Evolutionary conservation across 92 coral and sea anemone genomes (phyloP).

Genomic region (Umimayanthus chanpuru): DNA sequence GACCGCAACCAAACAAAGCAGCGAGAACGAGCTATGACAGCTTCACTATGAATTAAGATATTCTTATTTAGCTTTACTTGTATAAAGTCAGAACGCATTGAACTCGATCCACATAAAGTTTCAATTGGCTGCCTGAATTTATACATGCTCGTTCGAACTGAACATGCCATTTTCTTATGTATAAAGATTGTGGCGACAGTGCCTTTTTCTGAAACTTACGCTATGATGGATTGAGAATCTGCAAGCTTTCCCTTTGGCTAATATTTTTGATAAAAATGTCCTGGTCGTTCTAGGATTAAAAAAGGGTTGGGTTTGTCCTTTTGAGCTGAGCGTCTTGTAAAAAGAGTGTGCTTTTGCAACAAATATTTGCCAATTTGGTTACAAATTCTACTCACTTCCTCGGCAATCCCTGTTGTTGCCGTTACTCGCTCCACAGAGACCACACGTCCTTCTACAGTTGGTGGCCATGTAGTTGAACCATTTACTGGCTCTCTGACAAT

Average conservation of each 20-base stretch:
- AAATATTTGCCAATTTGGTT: background rate
- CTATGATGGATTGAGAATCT: no score
- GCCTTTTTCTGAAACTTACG: no score
- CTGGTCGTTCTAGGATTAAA: no score
- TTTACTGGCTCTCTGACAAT: background rate
- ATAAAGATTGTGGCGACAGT: no score
- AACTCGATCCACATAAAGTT: background rate
- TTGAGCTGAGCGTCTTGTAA: no score
- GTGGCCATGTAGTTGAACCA: background rate
- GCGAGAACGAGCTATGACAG: background rate
- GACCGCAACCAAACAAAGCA: background rate
- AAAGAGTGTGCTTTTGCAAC: no score
- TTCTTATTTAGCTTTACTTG: background rate
- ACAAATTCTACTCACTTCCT: background rate
- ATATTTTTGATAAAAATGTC: no score
- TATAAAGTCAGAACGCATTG: background rate
- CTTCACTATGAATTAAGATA: background rate
- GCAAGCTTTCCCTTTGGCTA: no score
- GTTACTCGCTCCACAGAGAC: background rate
- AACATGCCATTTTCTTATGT: no score
- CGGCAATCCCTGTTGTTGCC: background rate
- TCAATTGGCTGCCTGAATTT: no score
- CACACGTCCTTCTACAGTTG: conserved; percentile 8
- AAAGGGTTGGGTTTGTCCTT: no score
- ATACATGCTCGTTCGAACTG: background rate